Evolutionary conservation across 2,888 invertebrate genomes (phyloP).

Genomic region (Kuschelorhynchus macadamiae): DNA sequence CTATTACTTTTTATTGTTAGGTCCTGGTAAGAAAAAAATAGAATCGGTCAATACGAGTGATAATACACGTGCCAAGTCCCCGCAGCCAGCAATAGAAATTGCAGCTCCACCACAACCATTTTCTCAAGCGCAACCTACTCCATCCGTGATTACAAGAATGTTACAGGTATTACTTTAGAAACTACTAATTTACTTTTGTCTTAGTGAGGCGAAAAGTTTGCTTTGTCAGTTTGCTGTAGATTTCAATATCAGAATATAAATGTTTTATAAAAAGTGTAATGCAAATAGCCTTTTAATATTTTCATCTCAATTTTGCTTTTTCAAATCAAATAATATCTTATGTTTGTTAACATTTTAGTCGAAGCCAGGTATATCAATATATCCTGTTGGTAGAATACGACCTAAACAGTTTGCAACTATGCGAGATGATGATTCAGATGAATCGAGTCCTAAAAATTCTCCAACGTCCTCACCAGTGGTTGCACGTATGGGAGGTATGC

Average conservation of each 20-base stretch:
- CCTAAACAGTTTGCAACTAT: conserved; percentile 62
- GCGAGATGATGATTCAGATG: conserved; percentile 59
- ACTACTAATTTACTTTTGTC: no score
- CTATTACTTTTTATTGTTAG: no score
- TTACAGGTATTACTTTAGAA: conserved; percentile 66
- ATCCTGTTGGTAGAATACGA: conserved; percentile 60
- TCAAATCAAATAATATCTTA: no score
- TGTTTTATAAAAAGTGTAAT: no score
- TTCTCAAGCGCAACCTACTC: conserved; percentile 69
- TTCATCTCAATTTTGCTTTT: no score
- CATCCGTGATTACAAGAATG: conserved; percentile 77
- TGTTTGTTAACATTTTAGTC: no score
- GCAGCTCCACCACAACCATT: conserved; percentile 71
- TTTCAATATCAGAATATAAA: no score
- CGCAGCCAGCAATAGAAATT: conserved; percentile 60
- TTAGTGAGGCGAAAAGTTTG: no score
- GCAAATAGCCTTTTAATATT: no score
- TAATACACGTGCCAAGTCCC: conserved; percentile 59
- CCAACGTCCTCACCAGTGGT: conserved; percentile 41
- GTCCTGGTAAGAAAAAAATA: conserved; percentile 64
- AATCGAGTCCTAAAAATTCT: conserved; percentile 40
- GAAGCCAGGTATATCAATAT: conserved; percentile 54
- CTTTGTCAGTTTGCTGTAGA: no score
- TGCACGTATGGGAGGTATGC: conserved; percentile 37
- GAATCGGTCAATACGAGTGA: conserved; percentile 70